Percentiles rank a stretch among this genome's conserved stretches.
Evolutionary conservation across 2,888 invertebrate species (phyloP).

Genomic region (Trissoscelio sp.): DNA sequence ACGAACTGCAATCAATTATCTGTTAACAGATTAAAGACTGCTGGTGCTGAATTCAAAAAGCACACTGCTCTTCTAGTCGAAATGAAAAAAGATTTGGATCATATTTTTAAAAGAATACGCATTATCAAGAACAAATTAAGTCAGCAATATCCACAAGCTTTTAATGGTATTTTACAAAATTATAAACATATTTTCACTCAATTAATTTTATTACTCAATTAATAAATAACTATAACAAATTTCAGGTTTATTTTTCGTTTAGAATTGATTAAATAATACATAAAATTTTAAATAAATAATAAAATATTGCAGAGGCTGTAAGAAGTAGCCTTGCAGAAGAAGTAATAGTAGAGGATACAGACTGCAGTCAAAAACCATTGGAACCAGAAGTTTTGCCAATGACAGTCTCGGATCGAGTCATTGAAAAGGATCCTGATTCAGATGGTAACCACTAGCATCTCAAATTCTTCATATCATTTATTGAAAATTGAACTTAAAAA

Average conservation of each 20-base stretch:
- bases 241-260: neutral
- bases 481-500: conserved; percentile 60
- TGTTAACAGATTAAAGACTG: conserved; percentile 92
- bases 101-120: conserved; percentile 96
- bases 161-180: conserved; percentile 81
- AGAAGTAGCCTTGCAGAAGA: conserved; percentile 82
- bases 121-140: conserved; percentile 91
- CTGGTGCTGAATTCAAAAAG: conserved; percentile 94
- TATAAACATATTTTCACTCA: neutral
- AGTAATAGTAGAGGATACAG: conserved; percentile 81
- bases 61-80: conserved; percentile 94
- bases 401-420: conserved; percentile 68
- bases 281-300: too few species aligned
- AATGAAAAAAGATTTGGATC: conserved; percentile 97
- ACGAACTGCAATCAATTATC: conserved; percentile 98
- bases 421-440: conserved; percentile 80
- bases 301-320: conserved; percentile 77
- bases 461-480: conserved; percentile 74
- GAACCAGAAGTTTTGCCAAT: conserved; percentile 79
- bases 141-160: conserved; percentile 84
- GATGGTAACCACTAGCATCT: conserved; percentile 81
- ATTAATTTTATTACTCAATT: neutral
- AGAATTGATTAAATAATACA: too few species aligned
- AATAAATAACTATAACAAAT: too few species aligned
- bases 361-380: conserved; percentile 77